Base-by-base conservation (phyloP, 2,797 vertebrate genomes). In the Ceryle rudis region DNA sequence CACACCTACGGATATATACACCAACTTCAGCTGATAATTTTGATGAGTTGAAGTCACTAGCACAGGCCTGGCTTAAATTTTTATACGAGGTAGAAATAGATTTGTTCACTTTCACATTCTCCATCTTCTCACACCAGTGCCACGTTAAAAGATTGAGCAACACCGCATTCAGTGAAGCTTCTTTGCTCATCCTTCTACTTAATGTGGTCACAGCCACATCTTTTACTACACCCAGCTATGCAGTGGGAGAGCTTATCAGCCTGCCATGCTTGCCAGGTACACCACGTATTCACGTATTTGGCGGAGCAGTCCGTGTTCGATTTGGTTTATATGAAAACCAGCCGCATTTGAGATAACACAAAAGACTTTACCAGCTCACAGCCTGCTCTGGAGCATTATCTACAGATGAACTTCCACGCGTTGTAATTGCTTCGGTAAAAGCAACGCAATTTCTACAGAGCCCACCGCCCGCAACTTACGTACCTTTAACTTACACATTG, bases 401-500 rank as follows among this genome's bases (percentile, higher is more conserved):
- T 73, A 31, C 39, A 65, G 31, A 28, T 10, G 15, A 84, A 58
- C 47, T 35, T 46, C 19, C 20, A 28, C 3, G 31, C 12, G 14
- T 46, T 49, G 11, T 73, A 81, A 92, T 61, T 82, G 65, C 74
- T 77, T 70, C 71, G 55, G 70, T 92, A 84, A 94, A 90, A 86
- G 22, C 25, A 28, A 31, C 25, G 14, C 7, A 5, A 55, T 55
- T 75, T 77, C 66, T 73, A 39, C 25, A 8, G 51, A 71, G 66
- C 64, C 39, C n/a, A 22, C 23, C 22, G 16, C 49, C 35, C 23
- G 13, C 4, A 10, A 13, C 74, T 84, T 57, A 7, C 10, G 23
- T 42, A 70, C 35, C 51, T 85, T 95, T 65, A 62, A 52, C 41
- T 44, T 46, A 31, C 3, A 2, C 21, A 39, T 33, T 73, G 65